A percentile compares a stretch with the other conserved stretches of the same genome.
Evolutionary conservation across 2,888 invertebrate species (phyloP).

Genomic region (Torymus texanus): DNA sequence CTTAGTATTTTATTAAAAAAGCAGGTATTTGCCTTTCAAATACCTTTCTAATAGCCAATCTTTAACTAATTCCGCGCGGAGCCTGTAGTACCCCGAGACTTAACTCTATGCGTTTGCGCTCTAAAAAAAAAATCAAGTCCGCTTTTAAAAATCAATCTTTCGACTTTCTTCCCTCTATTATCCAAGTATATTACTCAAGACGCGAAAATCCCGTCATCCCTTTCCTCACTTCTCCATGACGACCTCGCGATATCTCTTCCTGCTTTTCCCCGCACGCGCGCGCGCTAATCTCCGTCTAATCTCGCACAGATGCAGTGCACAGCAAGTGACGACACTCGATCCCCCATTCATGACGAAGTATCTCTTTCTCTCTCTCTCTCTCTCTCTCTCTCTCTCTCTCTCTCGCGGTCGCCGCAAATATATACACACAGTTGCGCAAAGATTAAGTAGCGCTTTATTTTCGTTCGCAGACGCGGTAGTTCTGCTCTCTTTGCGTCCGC

Average conservation of each 20-base stretch:
- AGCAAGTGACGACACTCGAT: conserved; percentile 26
- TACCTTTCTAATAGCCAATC: too few species aligned
- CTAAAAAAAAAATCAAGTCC: too few species aligned
- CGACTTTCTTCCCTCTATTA: too few species aligned
- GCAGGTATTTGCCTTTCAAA: too few species aligned
- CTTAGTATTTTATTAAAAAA: too few species aligned
- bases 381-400: conserved; percentile 5
- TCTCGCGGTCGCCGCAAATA: background rate
- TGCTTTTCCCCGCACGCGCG: background rate
- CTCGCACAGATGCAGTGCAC: background rate
- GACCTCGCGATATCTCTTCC: conserved; percentile 14
- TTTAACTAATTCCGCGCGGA: too few species aligned
- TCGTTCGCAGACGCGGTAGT: background rate
- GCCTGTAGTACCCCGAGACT: too few species aligned
- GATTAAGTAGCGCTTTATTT: background rate
- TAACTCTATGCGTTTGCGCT: too few species aligned
- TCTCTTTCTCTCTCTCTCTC: background rate
- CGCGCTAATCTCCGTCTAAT: background rate
- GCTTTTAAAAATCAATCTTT: too few species aligned
- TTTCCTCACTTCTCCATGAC: background rate
- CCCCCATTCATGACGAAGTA: conserved; percentile 14
- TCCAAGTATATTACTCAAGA: too few species aligned
- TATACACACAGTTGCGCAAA: background rate
- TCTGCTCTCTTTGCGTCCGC: background rate
- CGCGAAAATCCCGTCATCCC: too few species aligned